Percentiles rank a stretch among this genome's conserved stretches.
These are phyloP conservation scores for Agrotis clavis DNA, from an alignment of 2,888 invertebrate species.

Conservation along the genomic window DNA sequence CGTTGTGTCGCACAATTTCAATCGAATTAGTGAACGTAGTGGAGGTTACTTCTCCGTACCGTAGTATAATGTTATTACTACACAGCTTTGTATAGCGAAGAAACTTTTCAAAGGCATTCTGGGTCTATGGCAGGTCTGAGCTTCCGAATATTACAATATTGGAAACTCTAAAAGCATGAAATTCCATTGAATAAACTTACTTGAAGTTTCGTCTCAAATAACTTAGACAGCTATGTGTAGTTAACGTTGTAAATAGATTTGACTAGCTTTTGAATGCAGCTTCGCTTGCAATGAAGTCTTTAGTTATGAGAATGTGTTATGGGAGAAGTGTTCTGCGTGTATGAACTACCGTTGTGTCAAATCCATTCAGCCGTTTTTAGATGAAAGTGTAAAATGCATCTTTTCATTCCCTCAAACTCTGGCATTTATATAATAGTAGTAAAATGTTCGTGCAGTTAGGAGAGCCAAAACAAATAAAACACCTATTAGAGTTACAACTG, in stretches of 20 bases:
- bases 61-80: slow-evolving; percentile 23
- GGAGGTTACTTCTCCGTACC: not conserved
- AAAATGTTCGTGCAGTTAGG: not conserved
- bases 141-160: not conserved
- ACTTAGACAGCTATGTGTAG: slow-evolving; percentile 2
- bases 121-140: not conserved
- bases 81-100: not conserved
- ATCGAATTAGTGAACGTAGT: slow-evolving; percentile 32
- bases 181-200: slow-evolving; percentile 20
- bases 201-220: not conserved
- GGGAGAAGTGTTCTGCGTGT: no score
- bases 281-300: no score
- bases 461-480: not conserved
- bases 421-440: no score
- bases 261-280: not conserved
- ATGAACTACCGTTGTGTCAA: no score
- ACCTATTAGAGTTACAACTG: not conserved
- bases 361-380: no score
- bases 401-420: no score
- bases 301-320: no score
- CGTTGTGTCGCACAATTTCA: slow-evolving; percentile 8
- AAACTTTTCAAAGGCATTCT: not conserved
- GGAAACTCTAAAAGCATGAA: slow-evolving; percentile 10
- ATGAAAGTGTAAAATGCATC: no score
- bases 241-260: not conserved